Evolutionary conservation across 2,888 invertebrate genomes (phyloP), one percentile per base, ranked within the genome.

Genomic region (Ophion obscuratus): DNA sequence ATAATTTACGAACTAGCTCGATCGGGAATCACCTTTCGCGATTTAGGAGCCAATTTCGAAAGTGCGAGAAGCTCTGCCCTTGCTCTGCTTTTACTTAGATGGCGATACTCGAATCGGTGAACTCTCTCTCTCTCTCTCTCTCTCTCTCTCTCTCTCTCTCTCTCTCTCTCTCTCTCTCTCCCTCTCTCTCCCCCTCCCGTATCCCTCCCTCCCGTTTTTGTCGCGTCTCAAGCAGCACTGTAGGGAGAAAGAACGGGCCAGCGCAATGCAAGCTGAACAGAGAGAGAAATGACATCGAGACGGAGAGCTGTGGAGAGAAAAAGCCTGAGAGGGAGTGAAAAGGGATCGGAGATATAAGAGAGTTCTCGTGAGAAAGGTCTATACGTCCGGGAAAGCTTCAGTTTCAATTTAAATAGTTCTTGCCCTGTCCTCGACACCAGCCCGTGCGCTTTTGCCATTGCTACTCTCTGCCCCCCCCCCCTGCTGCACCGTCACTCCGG

Each of bases 21-120:
- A 92, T 91, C 90, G 89, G 81, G 88, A 91, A 92, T 92, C 90
- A 89, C 90, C 90, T 90, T 89, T 87, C 75, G 88, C 91, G 91
- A 92, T 92, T 92, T 92, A 91, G 91, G 90, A 92, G 91, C 91
- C 92, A 93, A 93, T 93, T 93, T 92, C 91, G 85, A 92, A 93
- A 93, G 93, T 93, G 92, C 92, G 91, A 90, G 91, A 89, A 91
- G 89, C 89, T 73, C 62, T 40, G 40, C 40, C 40, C 5, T 64
- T 31, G 77, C 85, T 74, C 77, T 66, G 90, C 70, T 91, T 83
- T 87, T 91, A 91, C 92, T 91, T 90, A 90, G 89, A 68, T 81
- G 80, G 89, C 87, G 89, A 89, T 91, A 89, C 85, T 81, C 40
- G 82, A 68, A 82, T 62, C 84, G 84, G 85, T 77, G 85, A 83